Evolutionary conservation across 2,888 invertebrate genomes (phyloP).

Genomic region (Halictus ligatus): DNA sequence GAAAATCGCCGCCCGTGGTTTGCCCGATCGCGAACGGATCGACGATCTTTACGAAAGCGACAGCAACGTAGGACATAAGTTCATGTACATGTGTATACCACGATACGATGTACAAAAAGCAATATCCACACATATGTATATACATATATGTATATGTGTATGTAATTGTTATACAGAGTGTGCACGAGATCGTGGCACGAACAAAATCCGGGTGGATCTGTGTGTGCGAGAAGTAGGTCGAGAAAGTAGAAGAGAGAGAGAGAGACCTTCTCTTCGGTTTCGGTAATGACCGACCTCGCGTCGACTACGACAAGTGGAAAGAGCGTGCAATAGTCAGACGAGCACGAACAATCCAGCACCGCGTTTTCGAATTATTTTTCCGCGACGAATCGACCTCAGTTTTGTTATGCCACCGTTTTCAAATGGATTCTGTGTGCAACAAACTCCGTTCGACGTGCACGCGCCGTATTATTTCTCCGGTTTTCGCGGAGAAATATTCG

Average conservation of each 20-base stretch:
- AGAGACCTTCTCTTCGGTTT: background rate
- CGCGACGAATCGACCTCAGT: background rate
- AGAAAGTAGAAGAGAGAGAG: background rate
- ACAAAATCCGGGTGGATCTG: background rate
- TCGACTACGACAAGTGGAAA: background rate
- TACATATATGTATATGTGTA: conserved; percentile 10
- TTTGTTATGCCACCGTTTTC: background rate
- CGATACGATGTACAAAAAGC: conserved; percentile 77
- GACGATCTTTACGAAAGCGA: conserved; percentile 3
- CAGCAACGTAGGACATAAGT: conserved; percentile 43
- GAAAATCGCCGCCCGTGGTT: conserved; percentile 34
- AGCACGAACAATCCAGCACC: background rate
- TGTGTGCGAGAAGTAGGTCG: background rate
- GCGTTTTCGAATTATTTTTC: background rate
- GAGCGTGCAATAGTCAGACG: background rate
- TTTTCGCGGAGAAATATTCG: background rate
- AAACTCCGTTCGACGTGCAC: background rate
- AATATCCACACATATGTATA: conserved; percentile 68
- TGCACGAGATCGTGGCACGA: background rate
- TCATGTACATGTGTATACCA: conserved; percentile 63
- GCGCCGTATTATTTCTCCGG: background rate
- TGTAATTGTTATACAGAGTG: conserved; percentile 8
- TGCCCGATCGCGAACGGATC: conserved; percentile 38
- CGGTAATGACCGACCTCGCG: background rate
- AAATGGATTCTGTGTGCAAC: background rate